Evolutionary conservation across 1,140 invertebrate genomes (phyloP), one percentile per base, ranked within the genome.

Genomic region (Drosophila jambulina): DNA sequence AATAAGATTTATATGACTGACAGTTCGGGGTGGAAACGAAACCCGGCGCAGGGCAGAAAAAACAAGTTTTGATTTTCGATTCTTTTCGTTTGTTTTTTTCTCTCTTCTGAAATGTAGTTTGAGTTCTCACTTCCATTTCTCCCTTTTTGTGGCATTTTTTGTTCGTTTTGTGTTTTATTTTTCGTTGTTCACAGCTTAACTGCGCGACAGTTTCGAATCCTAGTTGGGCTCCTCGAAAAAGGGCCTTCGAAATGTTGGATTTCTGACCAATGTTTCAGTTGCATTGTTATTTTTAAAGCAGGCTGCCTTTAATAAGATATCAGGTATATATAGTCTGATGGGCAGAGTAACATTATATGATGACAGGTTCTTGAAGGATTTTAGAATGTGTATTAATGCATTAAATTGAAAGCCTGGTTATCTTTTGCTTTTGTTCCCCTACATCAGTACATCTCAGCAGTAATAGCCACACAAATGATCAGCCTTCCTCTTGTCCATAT

Each of bases 1-100:
- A 70, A 77, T 75, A 88, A 83, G 84, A 84, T 88, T 84, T 88
- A 80, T 80, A 54, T 78, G 80, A 86, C 65, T 86, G 82, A 80
- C 84, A 87, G 68, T 74, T 81, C 49, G 54, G 82, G 67, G 62
- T 72, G 48, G n/a, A 48, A 48, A 27, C 59, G 51, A 80, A 42
- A 59, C 49, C 56, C 51, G n/a, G 42, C 68, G 54, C 42, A 36
- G 67, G 19, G 42, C 51, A 46, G 45, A 58, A 72, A 72, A 72
- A 74, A 68, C 65, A 77, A 70, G 59, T 34, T 82, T 69, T 71
- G 57, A 83, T 87, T 87, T 80, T 65, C 36, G 51, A 72, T 74
- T 72, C 70, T 60, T 60, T 34, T 27, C 34, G 4, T 3, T 13
- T 74, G 59, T 25, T 48, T 75, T 71, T 45, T 10, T 21, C 13